Conservation (phyloP, 2,797 vertebrate genomes). For the Pelobates cultripes region DNA sequence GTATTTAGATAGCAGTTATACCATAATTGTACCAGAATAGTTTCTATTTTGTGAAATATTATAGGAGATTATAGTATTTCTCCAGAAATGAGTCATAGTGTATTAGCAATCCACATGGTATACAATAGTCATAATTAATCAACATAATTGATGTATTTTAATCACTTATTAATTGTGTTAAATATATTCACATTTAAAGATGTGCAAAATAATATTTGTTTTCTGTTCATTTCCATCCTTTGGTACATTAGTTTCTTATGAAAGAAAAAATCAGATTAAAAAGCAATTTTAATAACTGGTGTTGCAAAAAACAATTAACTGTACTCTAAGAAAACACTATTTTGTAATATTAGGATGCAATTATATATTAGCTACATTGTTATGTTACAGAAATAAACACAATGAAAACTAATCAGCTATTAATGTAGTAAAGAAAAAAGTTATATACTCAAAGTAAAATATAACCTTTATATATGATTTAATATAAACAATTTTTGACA, state of each 20-base stretch:
- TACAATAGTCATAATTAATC: not conserved
- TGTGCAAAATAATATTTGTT: slow-evolving; percentile 34
- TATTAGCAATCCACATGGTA: no score
- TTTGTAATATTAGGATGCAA: not conserved
- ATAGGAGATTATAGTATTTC: slow-evolving; percentile 35
- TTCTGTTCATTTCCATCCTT: slow-evolving; percentile 23
- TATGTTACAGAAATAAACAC: no score
- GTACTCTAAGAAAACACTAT: not conserved
- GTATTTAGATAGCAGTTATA: no score
- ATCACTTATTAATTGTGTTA: slow-evolving; percentile 34
- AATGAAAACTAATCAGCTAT: no score
- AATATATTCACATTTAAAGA: slow-evolving; percentile 31
- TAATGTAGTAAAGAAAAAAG: not conserved
- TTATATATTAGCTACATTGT: no score
- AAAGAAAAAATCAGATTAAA: slow-evolving; percentile 12
- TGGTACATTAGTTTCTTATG: slow-evolving; percentile 47
- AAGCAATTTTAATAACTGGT: slow-evolving; percentile 12
- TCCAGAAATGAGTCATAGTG: not conserved
- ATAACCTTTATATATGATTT: no score
- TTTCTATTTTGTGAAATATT: not conserved
- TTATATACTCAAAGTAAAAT: no score
- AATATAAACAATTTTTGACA: no score
- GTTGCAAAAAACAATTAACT: not conserved
- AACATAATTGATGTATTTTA: not conserved
- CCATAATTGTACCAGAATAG: no score